Conservation (phyloP, 2,113 vertebrate species). For the Ranitomeya imitator region DNA sequence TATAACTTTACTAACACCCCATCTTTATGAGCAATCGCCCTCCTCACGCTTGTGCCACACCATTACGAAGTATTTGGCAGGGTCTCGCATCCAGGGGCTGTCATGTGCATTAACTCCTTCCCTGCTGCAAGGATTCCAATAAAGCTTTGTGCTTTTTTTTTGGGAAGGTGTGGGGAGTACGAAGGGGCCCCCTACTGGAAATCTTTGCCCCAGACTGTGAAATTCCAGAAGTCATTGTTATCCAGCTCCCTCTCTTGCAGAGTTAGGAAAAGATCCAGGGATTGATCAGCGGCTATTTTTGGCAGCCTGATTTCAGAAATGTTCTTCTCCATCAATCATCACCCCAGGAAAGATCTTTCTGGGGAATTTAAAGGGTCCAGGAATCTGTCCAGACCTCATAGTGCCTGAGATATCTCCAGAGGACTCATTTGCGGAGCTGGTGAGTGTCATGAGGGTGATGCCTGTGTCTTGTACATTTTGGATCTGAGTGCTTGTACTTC, state of each 20-base stretch:
- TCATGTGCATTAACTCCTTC: neutral
- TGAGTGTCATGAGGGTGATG: neutral
- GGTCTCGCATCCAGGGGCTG: neutral
- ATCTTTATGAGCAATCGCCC: no score
- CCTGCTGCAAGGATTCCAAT: neutral
- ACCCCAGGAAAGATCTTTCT: constrained; percentile 52
- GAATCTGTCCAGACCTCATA: constrained; percentile 43
- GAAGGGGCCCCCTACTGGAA: neutral
- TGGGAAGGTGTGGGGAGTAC: neutral
- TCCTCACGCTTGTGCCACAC: no score
- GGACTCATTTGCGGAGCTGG: neutral
- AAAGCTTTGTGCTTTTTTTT: neutral
- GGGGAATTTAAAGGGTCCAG: constrained; percentile 66
- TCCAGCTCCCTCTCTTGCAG: constrained; percentile 67
- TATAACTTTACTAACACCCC: no score
- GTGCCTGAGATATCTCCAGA: constrained; percentile 14
- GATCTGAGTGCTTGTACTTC: no score
- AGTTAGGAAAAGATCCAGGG: constrained; percentile 65
- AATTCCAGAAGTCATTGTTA: constrained; percentile 67
- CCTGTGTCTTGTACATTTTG: no score
- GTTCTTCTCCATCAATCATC: constrained; percentile 65
- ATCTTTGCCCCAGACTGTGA: neutral
- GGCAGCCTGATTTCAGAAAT: constrained; percentile 71
- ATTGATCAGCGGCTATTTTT: constrained; percentile 80
- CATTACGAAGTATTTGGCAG: no score